These are phyloP conservation scores for Eubasilissa splendida DNA, from an alignment of 2,888 invertebrate genomes.

Conservation along the genomic window DNA sequence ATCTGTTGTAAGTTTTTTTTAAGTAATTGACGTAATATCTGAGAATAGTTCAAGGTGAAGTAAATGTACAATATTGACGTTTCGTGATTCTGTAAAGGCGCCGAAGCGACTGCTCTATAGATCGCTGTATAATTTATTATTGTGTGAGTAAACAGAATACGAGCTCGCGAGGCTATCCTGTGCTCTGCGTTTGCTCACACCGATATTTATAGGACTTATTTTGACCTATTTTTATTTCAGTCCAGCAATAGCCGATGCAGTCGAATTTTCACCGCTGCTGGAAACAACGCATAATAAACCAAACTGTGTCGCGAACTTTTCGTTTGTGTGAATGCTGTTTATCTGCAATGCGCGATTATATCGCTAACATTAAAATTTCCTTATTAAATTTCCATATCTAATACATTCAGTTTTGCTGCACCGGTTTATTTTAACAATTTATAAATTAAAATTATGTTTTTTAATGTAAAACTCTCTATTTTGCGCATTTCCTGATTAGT, in stretches of 20 bases:
- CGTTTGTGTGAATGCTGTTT: neutral
- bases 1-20: slow-evolving; percentile 1
- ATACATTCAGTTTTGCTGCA: too few relatives aligned
- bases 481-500: too few relatives aligned
- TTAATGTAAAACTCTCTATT: too few relatives aligned
- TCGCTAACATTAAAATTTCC: too few relatives aligned
- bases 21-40: slow-evolving; percentile 46
- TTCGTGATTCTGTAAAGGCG: slow-evolving; percentile 42
- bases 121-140: slow-evolving; percentile 29
- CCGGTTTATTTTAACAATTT: too few relatives aligned
- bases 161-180: slow-evolving; percentile 32
- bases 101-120: slow-evolving; percentile 28
- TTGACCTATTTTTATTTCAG: too few relatives aligned
- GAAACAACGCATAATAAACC: neutral
- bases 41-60: slow-evolving; percentile 55
- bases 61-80: slow-evolving; percentile 53
- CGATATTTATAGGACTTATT: too few relatives aligned
- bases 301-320: slow-evolving; percentile 6
- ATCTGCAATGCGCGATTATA: slow-evolving; percentile 14
- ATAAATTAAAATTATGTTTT: too few relatives aligned
- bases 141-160: slow-evolving; percentile 34
- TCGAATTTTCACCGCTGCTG: neutral
- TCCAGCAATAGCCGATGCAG: too few relatives aligned
- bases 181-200: slow-evolving; percentile 28
- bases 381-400: too few relatives aligned